phyloP scores from a whole-genome alignment of 92 coral and sea anemone genomes.

The Porites evermanni region DNA sequence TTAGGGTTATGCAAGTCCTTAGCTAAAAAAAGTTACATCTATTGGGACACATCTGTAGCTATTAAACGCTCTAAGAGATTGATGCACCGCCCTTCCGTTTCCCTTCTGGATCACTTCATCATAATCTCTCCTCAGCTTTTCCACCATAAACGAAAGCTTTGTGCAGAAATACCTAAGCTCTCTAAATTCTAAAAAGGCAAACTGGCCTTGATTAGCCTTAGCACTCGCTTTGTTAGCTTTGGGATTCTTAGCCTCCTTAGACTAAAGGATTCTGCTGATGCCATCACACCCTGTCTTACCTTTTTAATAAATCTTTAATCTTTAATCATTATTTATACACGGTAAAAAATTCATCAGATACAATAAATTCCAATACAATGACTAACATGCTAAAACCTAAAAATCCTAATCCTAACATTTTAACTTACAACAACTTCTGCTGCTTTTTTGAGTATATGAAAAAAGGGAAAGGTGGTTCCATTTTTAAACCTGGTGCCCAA shows the following conservation, averaged over 20 bases:
- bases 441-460: conserved; percentile 30
- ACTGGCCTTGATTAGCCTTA: conserved; percentile 24
- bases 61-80: too few species aligned
- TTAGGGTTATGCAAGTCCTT: too few species aligned
- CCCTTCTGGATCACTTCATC: too few species aligned
- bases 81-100: too few species aligned
- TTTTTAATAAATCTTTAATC: conserved; percentile 22
- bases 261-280: conserved; percentile 18
- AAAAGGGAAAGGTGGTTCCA: conserved; percentile 57
- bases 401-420: too few species aligned
- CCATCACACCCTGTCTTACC: conserved; percentile 7
- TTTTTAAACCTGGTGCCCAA: conserved; percentile 27
- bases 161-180: conserved; percentile 28
- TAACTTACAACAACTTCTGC: conserved; percentile 1
- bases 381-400: too few species aligned
- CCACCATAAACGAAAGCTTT: conserved; percentile 3
- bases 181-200: conserved; percentile 32
- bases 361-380: too few species aligned
- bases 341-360: too few species aligned
- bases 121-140: conserved; percentile 7
- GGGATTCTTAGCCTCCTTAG: too few species aligned
- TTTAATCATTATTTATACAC: too few species aligned
- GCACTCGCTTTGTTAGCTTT: conserved; percentile 20
- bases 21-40: too few species aligned
- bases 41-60: too few species aligned